Conservation (phyloP, 2,888 invertebrate genomes). For the Andrena praecox region DNA sequence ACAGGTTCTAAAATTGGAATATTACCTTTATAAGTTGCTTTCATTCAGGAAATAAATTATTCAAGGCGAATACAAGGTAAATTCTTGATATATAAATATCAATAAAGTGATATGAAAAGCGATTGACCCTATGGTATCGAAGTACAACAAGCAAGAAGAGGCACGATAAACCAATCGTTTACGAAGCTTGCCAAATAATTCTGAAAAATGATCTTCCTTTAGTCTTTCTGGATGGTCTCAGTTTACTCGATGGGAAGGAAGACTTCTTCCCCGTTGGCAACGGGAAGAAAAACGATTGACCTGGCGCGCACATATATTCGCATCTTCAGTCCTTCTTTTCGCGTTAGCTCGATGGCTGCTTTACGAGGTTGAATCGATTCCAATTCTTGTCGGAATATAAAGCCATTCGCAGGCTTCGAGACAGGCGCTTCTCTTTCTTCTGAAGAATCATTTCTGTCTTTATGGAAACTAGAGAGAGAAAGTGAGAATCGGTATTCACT, state of each 20-base stretch:
- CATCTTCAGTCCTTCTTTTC: slow-evolving; percentile 53
- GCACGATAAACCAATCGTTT: slow-evolving; percentile 28
- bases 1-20: too few species aligned
- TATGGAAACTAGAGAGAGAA: not conserved
- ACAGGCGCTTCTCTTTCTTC: slow-evolving; percentile 26
- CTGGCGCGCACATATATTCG: slow-evolving; percentile 55
- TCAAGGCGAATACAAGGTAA: not conserved
- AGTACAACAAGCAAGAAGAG: slow-evolving; percentile 15
- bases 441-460: slow-evolving; percentile 28
- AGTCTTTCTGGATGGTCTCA: not conserved
- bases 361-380: slow-evolving; percentile 64
- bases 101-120: not conserved
- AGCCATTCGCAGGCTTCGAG: slow-evolving; percentile 50
- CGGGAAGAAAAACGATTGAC: slow-evolving; percentile 44
- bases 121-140: not conserved
- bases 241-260: slow-evolving; percentile 12
- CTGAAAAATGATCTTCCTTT: slow-evolving; percentile 37
- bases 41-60: not conserved
- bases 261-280: not conserved
- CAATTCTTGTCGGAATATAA: slow-evolving; percentile 63
- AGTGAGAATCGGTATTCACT: not conserved
- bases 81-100: not conserved
- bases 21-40: not conserved
- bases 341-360: slow-evolving; percentile 51
- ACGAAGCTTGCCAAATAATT: slow-evolving; percentile 21